phyloP scores from a whole-genome alignment of 2,113 vertebrate genomes.

The Ictalurus furcatus region DNA sequence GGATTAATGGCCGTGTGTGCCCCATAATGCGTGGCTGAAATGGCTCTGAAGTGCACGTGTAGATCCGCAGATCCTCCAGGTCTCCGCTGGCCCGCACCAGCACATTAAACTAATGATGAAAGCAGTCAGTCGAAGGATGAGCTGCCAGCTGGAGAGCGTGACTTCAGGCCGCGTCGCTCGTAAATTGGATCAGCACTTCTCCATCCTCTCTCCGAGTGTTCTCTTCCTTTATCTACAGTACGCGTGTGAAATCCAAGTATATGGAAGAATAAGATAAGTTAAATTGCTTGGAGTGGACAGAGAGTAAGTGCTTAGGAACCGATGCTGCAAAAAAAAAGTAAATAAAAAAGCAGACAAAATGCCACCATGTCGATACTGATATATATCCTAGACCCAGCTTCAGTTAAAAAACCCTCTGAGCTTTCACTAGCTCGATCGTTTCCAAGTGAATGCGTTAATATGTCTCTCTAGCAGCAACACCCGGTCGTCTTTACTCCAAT shows the following conservation, averaged over 20 bases:
- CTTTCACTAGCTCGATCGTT: background rate
- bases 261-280: background rate
- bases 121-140: conserved; percentile 17
- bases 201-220: background rate
- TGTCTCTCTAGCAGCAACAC: too few species aligned
- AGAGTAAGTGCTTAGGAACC: background rate
- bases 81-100: background rate
- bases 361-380: background rate
- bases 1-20: background rate
- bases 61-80: conserved; percentile 24
- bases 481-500: background rate
- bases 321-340: background rate
- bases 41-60: background rate
- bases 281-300: background rate
- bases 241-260: background rate
- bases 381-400: background rate
- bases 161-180: background rate
- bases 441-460: background rate
- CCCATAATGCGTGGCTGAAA: background rate
- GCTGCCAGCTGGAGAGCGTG: conserved; percentile 5
- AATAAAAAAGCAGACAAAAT: background rate
- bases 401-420: background rate
- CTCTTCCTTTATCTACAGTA: background rate
- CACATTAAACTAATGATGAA: conserved; percentile 24
- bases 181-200: background rate